phyloP scores from a whole-genome alignment of 2,888 invertebrate genomes.

The Auanema sp. region DNA sequence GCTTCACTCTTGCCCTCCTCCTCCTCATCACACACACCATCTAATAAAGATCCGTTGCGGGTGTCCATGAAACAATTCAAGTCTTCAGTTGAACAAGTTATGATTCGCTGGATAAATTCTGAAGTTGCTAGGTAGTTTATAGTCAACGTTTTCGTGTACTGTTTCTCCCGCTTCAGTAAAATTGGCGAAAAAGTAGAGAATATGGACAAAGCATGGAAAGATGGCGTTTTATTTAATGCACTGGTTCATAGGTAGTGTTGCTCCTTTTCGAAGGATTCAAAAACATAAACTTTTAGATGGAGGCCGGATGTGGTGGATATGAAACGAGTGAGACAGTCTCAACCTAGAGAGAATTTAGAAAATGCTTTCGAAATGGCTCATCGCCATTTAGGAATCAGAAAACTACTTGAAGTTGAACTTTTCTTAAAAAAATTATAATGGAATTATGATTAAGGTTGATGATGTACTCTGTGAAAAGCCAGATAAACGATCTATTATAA shows the following conservation, averaged over 20 bases:
- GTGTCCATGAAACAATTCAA: slow-evolving; percentile 39
- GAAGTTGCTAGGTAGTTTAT: slow-evolving; percentile 58
- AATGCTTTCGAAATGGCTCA: slow-evolving; percentile 61
- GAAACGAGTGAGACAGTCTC: slow-evolving; percentile 39
- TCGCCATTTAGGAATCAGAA: slow-evolving; percentile 56
- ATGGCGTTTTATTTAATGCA: slow-evolving; percentile 62
- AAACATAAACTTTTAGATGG: slow-evolving; percentile 34
- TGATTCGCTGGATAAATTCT: slow-evolving; percentile 60
- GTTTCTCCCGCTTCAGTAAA: neutral
- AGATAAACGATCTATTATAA: slow-evolving; percentile 63
- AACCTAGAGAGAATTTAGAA: slow-evolving; percentile 58
- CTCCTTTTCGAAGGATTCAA: neutral
- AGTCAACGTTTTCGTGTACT: too few relatives aligned
- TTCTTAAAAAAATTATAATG: neutral
- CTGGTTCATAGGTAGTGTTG: slow-evolving; percentile 45
- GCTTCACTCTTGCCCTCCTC: slow-evolving; percentile 37
- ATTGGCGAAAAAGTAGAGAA: slow-evolving; percentile 50
- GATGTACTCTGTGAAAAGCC: slow-evolving; percentile 62
- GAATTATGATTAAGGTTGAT: slow-evolving; percentile 44
- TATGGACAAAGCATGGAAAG: slow-evolving; percentile 62
- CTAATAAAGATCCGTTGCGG: slow-evolving; percentile 12
- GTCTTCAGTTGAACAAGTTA: slow-evolving; percentile 52
- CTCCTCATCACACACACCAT: slow-evolving; percentile 26
- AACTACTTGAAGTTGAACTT: slow-evolving; percentile 26
- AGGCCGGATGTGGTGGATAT: slow-evolving; percentile 62